Evolutionary conservation across 2,113 vertebrate species (phyloP).

Genomic region (Planiliza haematocheilus): DNA sequence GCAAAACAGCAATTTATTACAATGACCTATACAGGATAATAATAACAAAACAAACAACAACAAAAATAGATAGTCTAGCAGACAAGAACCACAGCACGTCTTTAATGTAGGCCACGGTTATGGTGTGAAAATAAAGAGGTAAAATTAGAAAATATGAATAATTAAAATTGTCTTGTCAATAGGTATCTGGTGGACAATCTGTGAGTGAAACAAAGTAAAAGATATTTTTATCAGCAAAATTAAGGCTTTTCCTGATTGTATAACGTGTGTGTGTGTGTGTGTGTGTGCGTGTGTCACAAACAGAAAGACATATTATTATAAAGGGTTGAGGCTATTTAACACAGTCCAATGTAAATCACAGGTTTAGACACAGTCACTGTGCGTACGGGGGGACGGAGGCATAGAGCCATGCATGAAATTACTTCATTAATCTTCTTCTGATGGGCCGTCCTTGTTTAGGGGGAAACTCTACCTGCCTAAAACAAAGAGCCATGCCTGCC

Average conservation of each 20-base stretch:
- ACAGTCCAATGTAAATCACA: conserved; percentile 81
- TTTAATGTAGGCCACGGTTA: conserved; percentile 32
- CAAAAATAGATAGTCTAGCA: neutral
- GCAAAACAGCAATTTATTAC: too few relatives aligned
- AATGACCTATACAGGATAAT: too few relatives aligned
- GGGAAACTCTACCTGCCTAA: conserved; percentile 81
- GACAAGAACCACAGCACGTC: conserved; percentile 41
- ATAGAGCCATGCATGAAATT: conserved; percentile 88
- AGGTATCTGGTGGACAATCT: neutral
- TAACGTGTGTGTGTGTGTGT: conserved; percentile 17
- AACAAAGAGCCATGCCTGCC: conserved; percentile 79
- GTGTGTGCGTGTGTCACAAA: conserved; percentile 47
- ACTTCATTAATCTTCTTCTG: conserved; percentile 88
- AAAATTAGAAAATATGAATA: conserved; percentile 48
- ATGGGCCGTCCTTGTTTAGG: conserved; percentile 82
- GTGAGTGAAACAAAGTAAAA: neutral
- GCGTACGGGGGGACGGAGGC: conserved; percentile 74
- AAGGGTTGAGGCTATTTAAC: conserved; percentile 82
- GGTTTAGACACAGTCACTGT: conserved; percentile 82
- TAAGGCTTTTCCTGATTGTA: conserved; percentile 20
- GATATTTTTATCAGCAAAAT: conserved; percentile 5
- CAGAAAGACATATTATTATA: conserved; percentile 80
- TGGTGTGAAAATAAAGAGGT: conserved; percentile 38
- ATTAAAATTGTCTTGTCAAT: conserved; percentile 7
- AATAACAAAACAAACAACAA: too few relatives aligned